phyloP scores from a whole-genome alignment of 2,797 vertebrate genomes.

The Phrynocephalus forsythii region DNA sequence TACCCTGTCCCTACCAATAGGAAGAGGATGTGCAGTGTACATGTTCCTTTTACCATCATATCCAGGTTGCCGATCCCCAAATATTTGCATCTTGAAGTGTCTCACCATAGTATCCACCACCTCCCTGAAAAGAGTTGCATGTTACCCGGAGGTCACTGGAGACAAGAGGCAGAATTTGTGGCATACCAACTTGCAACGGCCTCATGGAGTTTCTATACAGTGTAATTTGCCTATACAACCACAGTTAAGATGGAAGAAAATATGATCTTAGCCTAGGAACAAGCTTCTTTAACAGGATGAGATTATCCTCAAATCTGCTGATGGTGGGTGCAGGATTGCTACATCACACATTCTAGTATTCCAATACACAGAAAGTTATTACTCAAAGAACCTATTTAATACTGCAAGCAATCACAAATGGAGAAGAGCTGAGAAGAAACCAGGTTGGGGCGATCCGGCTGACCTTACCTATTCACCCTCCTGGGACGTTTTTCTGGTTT shows the following conservation, averaged over 20 bases:
- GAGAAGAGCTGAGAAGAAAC: not conserved
- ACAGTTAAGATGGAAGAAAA: slow-evolving; percentile 12
- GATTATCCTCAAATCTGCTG: not conserved
- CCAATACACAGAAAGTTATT: not conserved
- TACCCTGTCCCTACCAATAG: slow-evolving; percentile 94
- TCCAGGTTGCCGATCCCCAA: slow-evolving; percentile 96
- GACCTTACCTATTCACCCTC: slow-evolving; percentile 93
- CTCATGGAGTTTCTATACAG: not conserved
- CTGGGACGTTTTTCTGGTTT: slow-evolving; percentile 98
- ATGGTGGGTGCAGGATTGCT: not conserved
- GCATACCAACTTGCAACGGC: not conserved
- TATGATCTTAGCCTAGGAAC: slow-evolving; percentile 28
- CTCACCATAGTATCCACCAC: slow-evolving; percentile 99
- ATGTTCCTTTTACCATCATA: slow-evolving; percentile 99
- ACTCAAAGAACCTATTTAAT: not conserved
- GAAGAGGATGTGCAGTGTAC: slow-evolving; percentile 97
- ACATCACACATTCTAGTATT: not conserved
- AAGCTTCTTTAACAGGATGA: not conserved
- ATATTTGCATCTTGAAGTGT: slow-evolving; percentile 99
- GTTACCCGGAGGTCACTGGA: slow-evolving; percentile 38
- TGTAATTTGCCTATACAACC: not conserved
- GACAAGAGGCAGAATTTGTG: slow-evolving; percentile 47
- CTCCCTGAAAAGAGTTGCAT: slow-evolving; percentile 82
- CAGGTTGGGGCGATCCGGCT: not conserved
- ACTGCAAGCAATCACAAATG: not conserved